A percentile compares a stretch with the other conserved stretches of the same genome.
These are phyloP conservation scores for Petrosia ficiformis DNA, from an alignment of 37 sponge, comb jelly and placozoan species.

Conservation along the genomic window DNA sequence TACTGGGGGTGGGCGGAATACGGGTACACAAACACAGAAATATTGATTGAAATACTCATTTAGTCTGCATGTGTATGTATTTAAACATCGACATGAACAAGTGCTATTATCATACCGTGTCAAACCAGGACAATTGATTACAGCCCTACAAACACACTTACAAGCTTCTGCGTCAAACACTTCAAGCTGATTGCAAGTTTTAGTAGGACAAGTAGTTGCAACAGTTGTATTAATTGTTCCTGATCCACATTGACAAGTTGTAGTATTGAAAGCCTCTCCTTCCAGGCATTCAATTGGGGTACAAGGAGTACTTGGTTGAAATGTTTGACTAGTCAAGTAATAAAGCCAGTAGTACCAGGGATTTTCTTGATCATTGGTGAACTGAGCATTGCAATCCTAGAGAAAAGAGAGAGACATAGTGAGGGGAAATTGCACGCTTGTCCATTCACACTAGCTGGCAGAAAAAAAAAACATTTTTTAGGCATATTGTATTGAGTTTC, in stretches of 20 bases:
- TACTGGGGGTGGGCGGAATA: background rate
- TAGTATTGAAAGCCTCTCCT: background rate
- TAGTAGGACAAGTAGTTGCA: background rate
- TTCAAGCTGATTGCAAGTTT: background rate
- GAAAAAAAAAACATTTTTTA: no score
- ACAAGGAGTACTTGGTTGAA: background rate
- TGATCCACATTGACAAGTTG: background rate
- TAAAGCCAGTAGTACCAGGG: background rate
- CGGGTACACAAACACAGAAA: slow-evolving; percentile 29
- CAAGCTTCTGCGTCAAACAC: background rate
- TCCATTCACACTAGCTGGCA: no score
- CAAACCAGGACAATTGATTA: background rate
- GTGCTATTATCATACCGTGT: background rate
- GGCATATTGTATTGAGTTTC: no score
- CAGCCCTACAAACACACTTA: background rate
- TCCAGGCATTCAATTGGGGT: background rate
- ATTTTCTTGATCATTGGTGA: background rate
- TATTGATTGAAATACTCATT: slow-evolving; percentile 1
- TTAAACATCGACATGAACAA: slow-evolving; percentile 28
- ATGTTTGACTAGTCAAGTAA: background rate
- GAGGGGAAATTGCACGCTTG: slow-evolving; percentile 3
- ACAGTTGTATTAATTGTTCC: background rate
- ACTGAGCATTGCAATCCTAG: background rate
- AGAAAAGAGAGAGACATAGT: no score
- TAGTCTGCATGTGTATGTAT: background rate